Evolutionary conservation across 2,113 vertebrate genomes (phyloP).

Genomic region (Actenoides hombroni): DNA sequence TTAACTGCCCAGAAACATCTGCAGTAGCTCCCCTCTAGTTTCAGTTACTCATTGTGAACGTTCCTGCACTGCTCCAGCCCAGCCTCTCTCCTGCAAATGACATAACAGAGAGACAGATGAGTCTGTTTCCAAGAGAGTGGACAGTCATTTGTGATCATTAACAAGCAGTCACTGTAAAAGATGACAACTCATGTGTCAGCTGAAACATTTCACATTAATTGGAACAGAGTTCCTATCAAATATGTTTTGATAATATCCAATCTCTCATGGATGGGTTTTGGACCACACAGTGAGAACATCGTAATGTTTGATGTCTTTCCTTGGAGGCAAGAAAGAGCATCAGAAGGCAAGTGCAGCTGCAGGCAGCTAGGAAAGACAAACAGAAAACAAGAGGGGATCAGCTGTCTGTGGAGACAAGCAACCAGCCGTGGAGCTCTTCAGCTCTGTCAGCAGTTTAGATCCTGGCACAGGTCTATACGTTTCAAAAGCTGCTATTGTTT

Average conservation of each 20-base stretch:
- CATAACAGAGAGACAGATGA: background rate
- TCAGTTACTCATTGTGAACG: background rate
- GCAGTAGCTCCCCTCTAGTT: background rate
- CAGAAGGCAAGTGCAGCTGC: background rate
- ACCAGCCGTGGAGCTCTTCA: rapidly evolving
- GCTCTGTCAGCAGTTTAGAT: background rate
- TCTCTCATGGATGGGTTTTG: background rate
- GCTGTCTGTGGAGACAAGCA: background rate
- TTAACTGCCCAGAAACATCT: background rate
- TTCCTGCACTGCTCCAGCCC: background rate
- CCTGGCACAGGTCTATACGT: background rate
- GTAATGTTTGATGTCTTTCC: background rate
- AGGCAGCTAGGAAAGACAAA: background rate
- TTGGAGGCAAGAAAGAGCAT: background rate
- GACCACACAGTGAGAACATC: background rate
- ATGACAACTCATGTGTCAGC: background rate
- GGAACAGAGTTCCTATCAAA: slow-evolving; percentile 18
- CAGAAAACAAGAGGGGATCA: background rate
- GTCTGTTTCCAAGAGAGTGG: background rate
- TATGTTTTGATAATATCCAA: slow-evolving; percentile 11
- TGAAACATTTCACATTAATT: background rate
- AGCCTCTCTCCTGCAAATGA: background rate
- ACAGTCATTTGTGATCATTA: slow-evolving; percentile 29
- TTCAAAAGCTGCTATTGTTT: background rate
- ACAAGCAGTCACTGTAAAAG: background rate